Evolutionary conservation across 2,888 invertebrate genomes (phyloP), one percentile per base, ranked within the genome.

Genomic region (Chalcis sispes): DNA sequence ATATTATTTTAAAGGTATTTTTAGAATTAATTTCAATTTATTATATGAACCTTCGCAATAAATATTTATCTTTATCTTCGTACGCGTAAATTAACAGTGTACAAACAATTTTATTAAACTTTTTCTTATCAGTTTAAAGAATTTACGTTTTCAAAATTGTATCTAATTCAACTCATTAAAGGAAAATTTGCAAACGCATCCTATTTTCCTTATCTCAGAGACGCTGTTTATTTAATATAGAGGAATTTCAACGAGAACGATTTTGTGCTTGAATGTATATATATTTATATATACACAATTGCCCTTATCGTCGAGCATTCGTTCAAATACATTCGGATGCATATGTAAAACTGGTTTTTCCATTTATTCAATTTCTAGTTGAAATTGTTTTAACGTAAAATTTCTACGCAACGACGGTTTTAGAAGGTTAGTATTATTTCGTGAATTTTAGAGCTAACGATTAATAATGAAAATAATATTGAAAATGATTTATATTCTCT

Each of bases 321-420:
- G 48, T 18, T 20, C 27, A 32, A 29, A 67, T 29, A 7, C 15
- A 10, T 23, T 3, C 10, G 10, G 36, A 29, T 23, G 27, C 27
- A n/a, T 32, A 13, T 4, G 29, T 18, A 25, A 50, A 72, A 72
- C 72, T 46, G 72, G 72, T 72, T 72, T 72, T 65, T 58, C 65
- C 72, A 56, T 72, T 65, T 72, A 72, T 65, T 20, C 46, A 48
- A 48, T 15, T 40, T 40, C 48, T 56, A 56, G 72, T 72, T 72
- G 48, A 65, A 64, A 72, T 72, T 64, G 54, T 64, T 71, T 71
- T 42, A 1, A 58, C n/a, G 25, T 13, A 18, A 54, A 54, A 58
- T 32, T 58, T 58, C 32, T 48, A 32, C 52, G 27, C 52, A 2
- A 23, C 54, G 27, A 15, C 23, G 5, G 66, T 66, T 42, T 66